phyloP scores from a whole-genome alignment of 2,113 vertebrate genomes.

The Psettodes erumei region DNA sequence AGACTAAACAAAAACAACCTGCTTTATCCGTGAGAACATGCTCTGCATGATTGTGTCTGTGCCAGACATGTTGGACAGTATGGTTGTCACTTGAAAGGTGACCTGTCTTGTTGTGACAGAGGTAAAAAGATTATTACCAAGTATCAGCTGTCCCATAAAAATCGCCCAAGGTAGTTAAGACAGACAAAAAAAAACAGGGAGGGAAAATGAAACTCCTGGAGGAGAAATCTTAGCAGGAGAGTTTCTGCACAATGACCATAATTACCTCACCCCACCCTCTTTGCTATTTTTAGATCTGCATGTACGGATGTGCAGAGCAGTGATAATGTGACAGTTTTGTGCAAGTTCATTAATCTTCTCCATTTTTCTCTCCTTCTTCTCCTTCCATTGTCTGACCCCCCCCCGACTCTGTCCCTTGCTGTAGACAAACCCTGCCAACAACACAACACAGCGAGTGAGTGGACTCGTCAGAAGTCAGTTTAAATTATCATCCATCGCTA shows the following conservation, averaged over 20 bases:
- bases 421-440: constrained; percentile 21
- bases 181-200: constrained; percentile 44
- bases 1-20: too few species aligned
- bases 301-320: background rate
- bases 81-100: constrained; percentile 39
- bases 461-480: background rate
- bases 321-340: background rate
- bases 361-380: background rate
- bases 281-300: constrained; percentile 58
- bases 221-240: constrained; percentile 42
- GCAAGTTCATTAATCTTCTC: background rate
- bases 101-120: constrained; percentile 44
- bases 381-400: too few species aligned
- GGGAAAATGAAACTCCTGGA: constrained; percentile 59
- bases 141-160: constrained; percentile 47
- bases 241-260: constrained; percentile 43
- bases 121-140: constrained; percentile 34
- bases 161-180: constrained; percentile 2
- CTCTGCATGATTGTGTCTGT: background rate
- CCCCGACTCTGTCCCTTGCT: too few species aligned
- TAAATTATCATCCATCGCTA: constrained; percentile 18
- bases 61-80: constrained; percentile 13
- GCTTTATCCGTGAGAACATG: constrained; percentile 12
- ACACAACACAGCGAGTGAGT: background rate
- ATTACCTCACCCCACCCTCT: constrained; percentile 45